Evolutionary conservation across 2,797 vertebrate species (phyloP).

Genomic region (Naso thynnoides): DNA sequence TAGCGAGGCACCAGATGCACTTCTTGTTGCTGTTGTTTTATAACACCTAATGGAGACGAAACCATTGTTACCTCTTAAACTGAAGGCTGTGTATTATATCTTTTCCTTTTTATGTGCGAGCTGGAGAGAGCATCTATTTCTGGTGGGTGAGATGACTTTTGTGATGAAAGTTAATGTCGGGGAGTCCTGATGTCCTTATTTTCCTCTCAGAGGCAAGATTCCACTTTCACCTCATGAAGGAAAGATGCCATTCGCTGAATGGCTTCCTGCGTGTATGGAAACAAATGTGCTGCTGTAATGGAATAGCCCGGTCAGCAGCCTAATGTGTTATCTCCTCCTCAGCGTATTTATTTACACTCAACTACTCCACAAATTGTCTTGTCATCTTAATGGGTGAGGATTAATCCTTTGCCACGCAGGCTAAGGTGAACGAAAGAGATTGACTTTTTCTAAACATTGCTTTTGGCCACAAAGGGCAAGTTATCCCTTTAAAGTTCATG

Average conservation of each 20-base stretch:
- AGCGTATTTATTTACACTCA: conserved; percentile 90
- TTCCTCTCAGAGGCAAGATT: conserved; percentile 77
- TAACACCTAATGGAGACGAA: conserved; percentile 86
- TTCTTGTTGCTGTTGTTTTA: conserved; percentile 75
- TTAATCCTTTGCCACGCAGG: conserved; percentile 86
- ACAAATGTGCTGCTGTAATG: conserved; percentile 87
- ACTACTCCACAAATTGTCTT: conserved; percentile 88
- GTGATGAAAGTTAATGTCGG: conserved; percentile 88
- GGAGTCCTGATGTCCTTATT: conserved; percentile 82
- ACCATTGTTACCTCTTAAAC: conserved; percentile 85
- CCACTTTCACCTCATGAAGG: conserved; percentile 81
- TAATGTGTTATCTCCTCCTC: conserved; percentile 89
- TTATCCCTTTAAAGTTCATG: conserved; percentile 66
- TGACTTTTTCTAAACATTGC: conserved; percentile 83
- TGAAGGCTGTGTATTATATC: conserved; percentile 81
- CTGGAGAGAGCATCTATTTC: conserved; percentile 70
- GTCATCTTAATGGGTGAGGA: conserved; percentile 87
- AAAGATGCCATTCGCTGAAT: conserved; percentile 75
- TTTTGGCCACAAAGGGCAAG: conserved; percentile 66
- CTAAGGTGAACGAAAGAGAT: conserved; percentile 84
- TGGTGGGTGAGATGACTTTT: conserved; percentile 81
- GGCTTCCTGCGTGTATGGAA: conserved; percentile 82
- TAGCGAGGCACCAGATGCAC: conserved; percentile 70
- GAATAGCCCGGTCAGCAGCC: conserved; percentile 84
- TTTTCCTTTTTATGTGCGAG: conserved; percentile 80